Evolutionary conservation across 2,888 invertebrate genomes (phyloP), one percentile per base, ranked within the genome.

Genomic region (Blomia tropicalis): DNA sequence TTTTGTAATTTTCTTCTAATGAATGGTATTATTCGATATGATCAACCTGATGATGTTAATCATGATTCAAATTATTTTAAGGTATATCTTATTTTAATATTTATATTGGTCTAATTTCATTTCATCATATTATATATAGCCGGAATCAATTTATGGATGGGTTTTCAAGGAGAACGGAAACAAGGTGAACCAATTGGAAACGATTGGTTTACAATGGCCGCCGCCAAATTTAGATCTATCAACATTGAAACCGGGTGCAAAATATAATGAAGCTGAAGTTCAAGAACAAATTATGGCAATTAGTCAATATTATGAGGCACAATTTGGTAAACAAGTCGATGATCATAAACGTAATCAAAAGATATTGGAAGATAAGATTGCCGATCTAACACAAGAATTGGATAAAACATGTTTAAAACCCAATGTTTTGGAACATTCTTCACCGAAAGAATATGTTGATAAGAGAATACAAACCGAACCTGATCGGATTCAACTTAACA

Each of bases 1-100:
- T 22, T 47, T 22, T 47, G 47, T 47, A 47, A 17, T 14, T 47
- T 47, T 47, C 47, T 47, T 22, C 47, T 47, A 66, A 58, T 67
- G 70, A 3, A 64, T 66, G 19, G 30, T 66, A 14, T 61, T 63
- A 58, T 47, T 30, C 41, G 17, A 60, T 65, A 31, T 56, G 19
- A 4, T 43, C 64, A 19, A 25, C 14, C 47, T 3, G 11, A 47
- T 22, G 47, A 47, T 47, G 22, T 23, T 22, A 23, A 47, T 25
- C 17, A 19, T 23, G 4, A 19, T 47, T 11, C 44, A n/a, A 22
- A 4, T 44, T 11, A 44, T 22, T 36, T 36, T 36, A 36, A 36
- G 36, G 36, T 36, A 36, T n/a, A n/a, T n/a, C n/a, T n/a, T n/a
- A n/a, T n/a, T n/a, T n/a, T n/a, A n/a, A n/a, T n/a, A 36, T 36